Percentiles rank a stretch among this genome's conserved stretches.
These are phyloP conservation scores for Drosophila gaucha DNA, from an alignment of 2,888 invertebrate genomes.

Conservation along the genomic window DNA sequence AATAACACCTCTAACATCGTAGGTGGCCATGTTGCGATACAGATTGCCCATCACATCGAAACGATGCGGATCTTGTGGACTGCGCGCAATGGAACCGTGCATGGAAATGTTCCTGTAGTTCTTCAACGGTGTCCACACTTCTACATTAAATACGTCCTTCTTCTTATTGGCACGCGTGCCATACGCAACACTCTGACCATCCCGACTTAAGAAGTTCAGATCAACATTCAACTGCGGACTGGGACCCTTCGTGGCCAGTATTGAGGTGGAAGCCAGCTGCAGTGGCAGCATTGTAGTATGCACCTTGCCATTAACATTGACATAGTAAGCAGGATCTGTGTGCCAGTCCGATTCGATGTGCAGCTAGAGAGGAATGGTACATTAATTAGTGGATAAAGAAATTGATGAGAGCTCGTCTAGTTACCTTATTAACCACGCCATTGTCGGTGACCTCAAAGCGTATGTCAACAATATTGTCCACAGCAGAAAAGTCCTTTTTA, in stretches of 20 bases:
- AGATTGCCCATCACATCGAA: slow-evolving; percentile 84
- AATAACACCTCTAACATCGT: slow-evolving; percentile 84
- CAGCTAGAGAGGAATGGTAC: slow-evolving; percentile 50
- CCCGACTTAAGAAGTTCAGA: slow-evolving; percentile 70
- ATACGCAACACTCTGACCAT: slow-evolving; percentile 78
- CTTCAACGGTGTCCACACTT: slow-evolving; percentile 83
- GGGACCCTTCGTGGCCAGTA: slow-evolving; percentile 72
- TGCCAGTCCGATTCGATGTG: slow-evolving; percentile 85
- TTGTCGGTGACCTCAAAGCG: slow-evolving; percentile 87
- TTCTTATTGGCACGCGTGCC: slow-evolving; percentile 80
- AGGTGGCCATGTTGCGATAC: slow-evolving; percentile 84
- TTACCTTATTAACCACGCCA: slow-evolving; percentile 86
- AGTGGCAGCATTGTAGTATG: slow-evolving; percentile 82
- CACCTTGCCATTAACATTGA: slow-evolving; percentile 85
- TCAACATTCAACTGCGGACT: slow-evolving; percentile 79
- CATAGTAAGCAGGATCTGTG: slow-evolving; percentile 83
- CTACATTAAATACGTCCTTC: slow-evolving; percentile 82
- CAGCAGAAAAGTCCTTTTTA: slow-evolving; percentile 89
- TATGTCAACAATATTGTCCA: slow-evolving; percentile 88
- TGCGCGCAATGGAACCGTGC: slow-evolving; percentile 77
- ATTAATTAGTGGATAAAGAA: not conserved
- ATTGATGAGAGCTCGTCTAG: not conserved
- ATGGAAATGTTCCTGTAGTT: slow-evolving; percentile 83
- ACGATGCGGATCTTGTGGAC: slow-evolving; percentile 57
- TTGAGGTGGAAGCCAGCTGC: slow-evolving; percentile 72